A percentile compares a stretch with the other conserved stretches of the same genome.
Conservation (phyloP, 2,113 vertebrate species). For the Gymnogyps californianus region DNA sequence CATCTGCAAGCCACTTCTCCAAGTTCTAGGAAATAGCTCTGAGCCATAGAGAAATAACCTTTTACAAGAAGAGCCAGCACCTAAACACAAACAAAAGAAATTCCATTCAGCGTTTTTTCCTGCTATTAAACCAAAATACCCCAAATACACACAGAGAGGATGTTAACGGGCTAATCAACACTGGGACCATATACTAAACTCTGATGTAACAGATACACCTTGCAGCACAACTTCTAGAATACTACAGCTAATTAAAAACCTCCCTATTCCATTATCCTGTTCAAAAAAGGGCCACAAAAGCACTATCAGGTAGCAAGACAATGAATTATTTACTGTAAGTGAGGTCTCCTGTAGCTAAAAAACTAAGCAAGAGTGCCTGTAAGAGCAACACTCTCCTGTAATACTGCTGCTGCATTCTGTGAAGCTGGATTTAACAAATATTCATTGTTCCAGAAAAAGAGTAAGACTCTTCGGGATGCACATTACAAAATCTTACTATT, state of each 20-base stretch:
- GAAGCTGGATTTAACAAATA: background rate
- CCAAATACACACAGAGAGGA: background rate
- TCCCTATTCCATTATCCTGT: background rate
- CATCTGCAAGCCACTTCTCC: constrained; percentile 87
- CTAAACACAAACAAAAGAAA: constrained; percentile 58
- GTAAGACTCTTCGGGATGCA: background rate
- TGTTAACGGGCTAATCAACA: background rate
- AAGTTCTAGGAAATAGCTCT: constrained; percentile 82
- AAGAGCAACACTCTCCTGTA: background rate
- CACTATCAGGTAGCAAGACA: background rate
- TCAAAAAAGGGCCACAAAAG: background rate
- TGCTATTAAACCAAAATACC: background rate
- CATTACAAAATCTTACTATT: background rate
- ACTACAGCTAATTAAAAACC: background rate
- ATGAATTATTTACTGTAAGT: constrained; percentile 42
- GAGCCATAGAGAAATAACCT: constrained; percentile 86
- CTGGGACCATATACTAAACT: background rate
- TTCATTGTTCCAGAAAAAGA: background rate
- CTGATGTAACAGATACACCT: background rate
- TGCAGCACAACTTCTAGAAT: background rate
- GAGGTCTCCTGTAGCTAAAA: background rate
- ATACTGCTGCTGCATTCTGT: background rate
- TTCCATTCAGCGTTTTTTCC: background rate
- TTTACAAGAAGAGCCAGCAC: constrained; percentile 90
- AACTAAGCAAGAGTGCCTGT: background rate